Evolutionary conservation across 2,113 vertebrate genomes (phyloP).

Genomic region (Sialia sialis): DNA sequence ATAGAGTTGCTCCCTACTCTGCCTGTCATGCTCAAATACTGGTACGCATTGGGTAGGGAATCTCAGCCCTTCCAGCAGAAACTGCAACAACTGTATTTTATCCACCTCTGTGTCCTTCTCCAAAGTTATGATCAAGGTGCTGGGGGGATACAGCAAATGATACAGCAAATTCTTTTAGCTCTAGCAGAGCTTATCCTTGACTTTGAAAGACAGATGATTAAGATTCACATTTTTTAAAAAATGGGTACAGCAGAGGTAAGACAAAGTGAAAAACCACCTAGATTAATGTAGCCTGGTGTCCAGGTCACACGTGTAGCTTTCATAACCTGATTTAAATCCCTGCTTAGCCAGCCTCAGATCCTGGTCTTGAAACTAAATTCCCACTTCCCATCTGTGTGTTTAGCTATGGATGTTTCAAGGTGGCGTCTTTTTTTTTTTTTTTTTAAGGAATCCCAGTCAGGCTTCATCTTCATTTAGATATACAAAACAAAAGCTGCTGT

Average conservation of each 20-base stretch:
- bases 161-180: neutral
- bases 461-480: neutral
- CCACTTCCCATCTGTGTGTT: neutral
- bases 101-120: neutral
- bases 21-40: neutral
- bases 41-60: accelerated
- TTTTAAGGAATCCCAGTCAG: neutral
- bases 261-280: neutral
- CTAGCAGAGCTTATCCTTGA: neutral
- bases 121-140: neutral
- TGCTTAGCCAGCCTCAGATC: neutral
- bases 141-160: neutral
- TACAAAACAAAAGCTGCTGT: neutral
- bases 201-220: neutral
- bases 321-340: neutral
- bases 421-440: neutral
- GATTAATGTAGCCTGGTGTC: neutral
- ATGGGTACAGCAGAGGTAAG: neutral
- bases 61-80: neutral
- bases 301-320: neutral
- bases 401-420: neutral
- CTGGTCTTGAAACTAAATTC: neutral
- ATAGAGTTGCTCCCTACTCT: neutral
- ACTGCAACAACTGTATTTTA: neutral
- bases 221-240: neutral